Percentiles rank a stretch among this genome's conserved stretches.
Evolutionary conservation across 2,888 invertebrate species (phyloP).

Genomic region (Heterodera filipjevi): DNA sequence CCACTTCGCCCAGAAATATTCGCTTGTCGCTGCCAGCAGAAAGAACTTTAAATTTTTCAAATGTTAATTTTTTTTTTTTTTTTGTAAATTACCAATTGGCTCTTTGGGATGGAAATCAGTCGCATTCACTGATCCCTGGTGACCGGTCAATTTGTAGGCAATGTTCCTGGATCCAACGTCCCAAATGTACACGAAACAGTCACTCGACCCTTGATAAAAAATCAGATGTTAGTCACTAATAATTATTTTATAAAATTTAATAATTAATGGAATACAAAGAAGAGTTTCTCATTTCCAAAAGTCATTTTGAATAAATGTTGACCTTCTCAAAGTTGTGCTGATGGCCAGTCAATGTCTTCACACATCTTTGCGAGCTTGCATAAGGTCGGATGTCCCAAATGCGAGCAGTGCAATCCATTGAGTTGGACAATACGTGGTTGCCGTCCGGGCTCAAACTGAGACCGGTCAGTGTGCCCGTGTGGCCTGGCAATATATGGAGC

Average conservation of each 20-base stretch:
- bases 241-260: too few relatives aligned
- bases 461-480: slow-evolving; percentile 91
- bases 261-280: not conserved
- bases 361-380: slow-evolving; percentile 83
- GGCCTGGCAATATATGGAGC: slow-evolving; percentile 82
- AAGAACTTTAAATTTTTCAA: slow-evolving; percentile 73
- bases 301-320: slow-evolving; percentile 28
- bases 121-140: slow-evolving; percentile 94
- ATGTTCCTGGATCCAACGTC: slow-evolving; percentile 81
- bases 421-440: slow-evolving; percentile 84
- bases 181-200: slow-evolving; percentile 94
- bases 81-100: slow-evolving; percentile 75
- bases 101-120: slow-evolving; percentile 92
- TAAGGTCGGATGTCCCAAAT: slow-evolving; percentile 97
- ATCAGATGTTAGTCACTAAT: too few relatives aligned
- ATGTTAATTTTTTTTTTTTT: not conserved
- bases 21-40: slow-evolving; percentile 95
- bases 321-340: slow-evolving; percentile 95
- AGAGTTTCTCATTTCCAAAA: not conserved
- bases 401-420: slow-evolving; percentile 92
- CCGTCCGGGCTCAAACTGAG: slow-evolving; percentile 77
- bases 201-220: slow-evolving; percentile 71
- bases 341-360: slow-evolving; percentile 86
- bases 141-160: slow-evolving; percentile 90
- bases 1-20: slow-evolving; percentile 92